Evolutionary conservation across 30 jellyfish, hydroid and myxozoan species (phyloP).

Genomic region (Aurelia coerulea): DNA sequence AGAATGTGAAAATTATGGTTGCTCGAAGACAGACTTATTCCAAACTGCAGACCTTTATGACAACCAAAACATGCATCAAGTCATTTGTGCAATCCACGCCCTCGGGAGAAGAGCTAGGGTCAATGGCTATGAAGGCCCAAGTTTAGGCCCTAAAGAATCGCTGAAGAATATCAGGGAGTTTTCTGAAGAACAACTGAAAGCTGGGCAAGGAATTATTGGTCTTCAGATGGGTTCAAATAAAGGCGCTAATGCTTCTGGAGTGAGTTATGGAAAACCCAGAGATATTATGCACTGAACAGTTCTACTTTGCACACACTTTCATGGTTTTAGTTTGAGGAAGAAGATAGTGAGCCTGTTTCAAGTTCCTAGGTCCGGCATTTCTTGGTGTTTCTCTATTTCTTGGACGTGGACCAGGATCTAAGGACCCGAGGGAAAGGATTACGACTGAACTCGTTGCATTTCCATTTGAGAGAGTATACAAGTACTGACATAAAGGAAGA

Average conservation of each 20-base stretch:
- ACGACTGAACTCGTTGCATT: too few species aligned
- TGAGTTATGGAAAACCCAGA: conserved; percentile 63
- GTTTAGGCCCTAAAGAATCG: conserved; percentile 89
- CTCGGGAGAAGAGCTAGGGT: conserved; percentile 87
- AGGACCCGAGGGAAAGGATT: too few species aligned
- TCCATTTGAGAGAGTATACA: too few species aligned
- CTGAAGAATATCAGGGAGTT: conserved; percentile 68
- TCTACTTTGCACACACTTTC: background rate
- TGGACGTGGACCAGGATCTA: too few species aligned
- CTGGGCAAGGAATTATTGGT: conserved; percentile 77
- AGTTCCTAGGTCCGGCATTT: too few species aligned
- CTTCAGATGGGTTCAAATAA: conserved; percentile 86
- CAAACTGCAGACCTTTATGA: conserved; percentile 94
- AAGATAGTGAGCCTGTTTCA: too few species aligned
- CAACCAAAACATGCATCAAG: conserved; percentile 95
- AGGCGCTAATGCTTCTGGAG: conserved; percentile 81
- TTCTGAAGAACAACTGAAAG: conserved; percentile 78
- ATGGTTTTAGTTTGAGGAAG: background rate
- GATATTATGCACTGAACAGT: conserved; percentile 35
- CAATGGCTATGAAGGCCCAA: conserved; percentile 75
- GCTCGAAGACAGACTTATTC: conserved; percentile 74
- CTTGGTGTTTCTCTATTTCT: too few species aligned
- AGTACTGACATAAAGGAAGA: too few species aligned
- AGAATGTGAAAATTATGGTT: conserved; percentile 85
- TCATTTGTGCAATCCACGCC: conserved; percentile 89